A percentile compares a stretch with the other conserved stretches of the same genome.
phyloP scores from a whole-genome alignment of 37 sponge, comb jelly and placozoan species.

The Agelas oroides region DNA sequence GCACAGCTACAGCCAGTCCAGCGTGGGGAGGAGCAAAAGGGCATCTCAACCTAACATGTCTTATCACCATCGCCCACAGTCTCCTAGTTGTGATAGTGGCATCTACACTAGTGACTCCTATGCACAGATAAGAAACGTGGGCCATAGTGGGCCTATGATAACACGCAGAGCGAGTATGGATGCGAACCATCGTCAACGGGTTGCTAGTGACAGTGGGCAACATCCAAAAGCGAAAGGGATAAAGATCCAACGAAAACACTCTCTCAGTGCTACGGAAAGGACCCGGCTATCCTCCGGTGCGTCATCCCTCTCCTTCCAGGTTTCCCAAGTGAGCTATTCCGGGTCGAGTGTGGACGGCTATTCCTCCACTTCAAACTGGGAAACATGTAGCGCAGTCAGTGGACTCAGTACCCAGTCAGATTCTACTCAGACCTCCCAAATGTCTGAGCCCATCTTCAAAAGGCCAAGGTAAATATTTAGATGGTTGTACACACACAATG shows the following conservation, averaged over 20 bases:
- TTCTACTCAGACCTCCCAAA: background rate
- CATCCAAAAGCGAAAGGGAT: background rate
- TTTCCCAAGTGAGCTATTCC: too few relatives aligned
- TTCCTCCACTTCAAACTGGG: background rate
- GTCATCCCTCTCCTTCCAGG: background rate
- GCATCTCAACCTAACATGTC: too few relatives aligned
- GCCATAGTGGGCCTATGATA: too few relatives aligned
- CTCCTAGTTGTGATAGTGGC: too few relatives aligned
- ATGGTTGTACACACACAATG: background rate
- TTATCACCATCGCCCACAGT: too few relatives aligned
- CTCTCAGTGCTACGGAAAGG: background rate
- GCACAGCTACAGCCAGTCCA: background rate
- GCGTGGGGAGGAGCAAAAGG: background rate
- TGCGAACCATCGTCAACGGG: too few relatives aligned
- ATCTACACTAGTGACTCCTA: too few relatives aligned
- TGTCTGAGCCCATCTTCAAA: background rate
- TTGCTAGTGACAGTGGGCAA: too few relatives aligned
- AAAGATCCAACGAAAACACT: background rate
- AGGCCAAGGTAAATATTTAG: slow-evolving; percentile 11
- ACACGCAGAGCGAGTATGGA: too few relatives aligned
- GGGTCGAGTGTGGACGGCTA: background rate
- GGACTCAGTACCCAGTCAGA: background rate
- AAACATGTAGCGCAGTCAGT: background rate
- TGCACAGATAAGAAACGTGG: too few relatives aligned
- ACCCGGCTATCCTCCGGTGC: background rate